phyloP scores from a whole-genome alignment of 2,888 invertebrate genomes.

The Drosophila infuscata region DNA sequence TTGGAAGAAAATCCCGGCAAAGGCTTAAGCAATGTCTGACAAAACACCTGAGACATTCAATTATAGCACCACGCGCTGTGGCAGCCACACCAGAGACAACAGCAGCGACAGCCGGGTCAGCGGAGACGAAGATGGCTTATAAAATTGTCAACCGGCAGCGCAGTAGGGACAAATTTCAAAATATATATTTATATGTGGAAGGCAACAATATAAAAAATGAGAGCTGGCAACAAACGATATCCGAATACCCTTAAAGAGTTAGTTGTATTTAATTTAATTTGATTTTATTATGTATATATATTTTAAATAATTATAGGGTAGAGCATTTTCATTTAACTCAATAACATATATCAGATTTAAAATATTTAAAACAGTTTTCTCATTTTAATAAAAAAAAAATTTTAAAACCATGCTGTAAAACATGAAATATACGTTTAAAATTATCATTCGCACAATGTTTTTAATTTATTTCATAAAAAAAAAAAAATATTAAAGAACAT shows the following conservation, averaged over 20 bases:
- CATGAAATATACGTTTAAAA: not conserved
- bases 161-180: conserved; percentile 31
- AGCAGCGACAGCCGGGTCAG: conserved; percentile 26
- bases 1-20: conserved; percentile 77
- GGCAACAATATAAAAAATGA: conserved; percentile 10
- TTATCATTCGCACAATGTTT: not conserved
- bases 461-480: not conserved
- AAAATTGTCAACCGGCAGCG: conserved; percentile 72
- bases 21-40: conserved; percentile 84
- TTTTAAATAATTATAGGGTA: not conserved
- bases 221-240: conserved; percentile 7
- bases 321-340: not conserved
- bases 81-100: conserved; percentile 15
- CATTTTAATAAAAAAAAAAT: not conserved
- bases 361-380: not conserved
- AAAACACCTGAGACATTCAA: conserved; percentile 85
- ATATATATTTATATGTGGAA: conserved; percentile 28
- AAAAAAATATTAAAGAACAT: not conserved
- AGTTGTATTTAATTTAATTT: not conserved
- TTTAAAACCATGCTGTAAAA: not conserved
- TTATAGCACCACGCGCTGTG: conserved; percentile 66
- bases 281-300: not conserved
- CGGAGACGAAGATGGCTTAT: conserved; percentile 54
- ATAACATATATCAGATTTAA: not conserved
- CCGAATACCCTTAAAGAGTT: conserved; percentile 11